A percentile compares a stretch with the other conserved stretches of the same genome.
These are phyloP conservation scores for Eonycteris spelaea DNA, from an alignment of 2,113 vertebrate species.

Conservation along the genomic window DNA sequence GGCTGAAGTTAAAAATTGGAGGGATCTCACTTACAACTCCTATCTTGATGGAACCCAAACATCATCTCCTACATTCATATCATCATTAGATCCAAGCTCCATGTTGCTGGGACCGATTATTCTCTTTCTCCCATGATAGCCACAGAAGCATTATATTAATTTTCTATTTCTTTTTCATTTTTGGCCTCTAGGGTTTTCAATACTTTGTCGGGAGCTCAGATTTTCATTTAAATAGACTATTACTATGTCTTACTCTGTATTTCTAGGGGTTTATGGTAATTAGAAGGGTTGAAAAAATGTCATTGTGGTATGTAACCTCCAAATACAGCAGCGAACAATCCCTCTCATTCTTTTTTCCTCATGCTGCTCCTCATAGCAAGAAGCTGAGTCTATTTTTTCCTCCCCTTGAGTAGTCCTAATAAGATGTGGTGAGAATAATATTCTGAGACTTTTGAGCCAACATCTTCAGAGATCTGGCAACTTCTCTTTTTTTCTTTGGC, in stretches of 20 bases:
- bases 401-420: neutral
- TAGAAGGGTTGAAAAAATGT: neutral
- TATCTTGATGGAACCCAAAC: neutral
- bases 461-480: neutral
- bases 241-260: neutral
- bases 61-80: neutral
- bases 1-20: neutral
- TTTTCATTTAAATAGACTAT: neutral
- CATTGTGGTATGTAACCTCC: neutral
- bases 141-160: neutral
- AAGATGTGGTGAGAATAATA: neutral
- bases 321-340: neutral
- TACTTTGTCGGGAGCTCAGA: neutral
- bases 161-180: neutral
- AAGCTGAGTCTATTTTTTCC: neutral
- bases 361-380: neutral
- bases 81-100: neutral
- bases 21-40: neutral
- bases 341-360: neutral
- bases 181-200: neutral
- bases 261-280: neutral
- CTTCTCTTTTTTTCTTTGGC: neutral
- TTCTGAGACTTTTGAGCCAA: neutral
- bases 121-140: neutral
- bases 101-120: neutral